Conservation (phyloP, 2,888 invertebrate genomes). For the Cenopis cana region DNA sequence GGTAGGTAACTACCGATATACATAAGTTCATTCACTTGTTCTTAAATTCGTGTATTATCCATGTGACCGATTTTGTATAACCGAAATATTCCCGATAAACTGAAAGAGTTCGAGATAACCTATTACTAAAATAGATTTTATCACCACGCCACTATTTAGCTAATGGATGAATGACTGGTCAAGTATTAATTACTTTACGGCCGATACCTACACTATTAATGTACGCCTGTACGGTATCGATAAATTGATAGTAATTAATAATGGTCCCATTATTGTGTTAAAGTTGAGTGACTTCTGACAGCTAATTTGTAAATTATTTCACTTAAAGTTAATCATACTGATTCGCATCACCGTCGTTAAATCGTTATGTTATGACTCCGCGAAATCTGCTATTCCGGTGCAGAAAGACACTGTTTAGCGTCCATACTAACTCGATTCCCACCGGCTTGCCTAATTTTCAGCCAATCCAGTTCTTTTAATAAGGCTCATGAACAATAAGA, state of each 20-base stretch:
- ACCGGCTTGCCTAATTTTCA: too few species aligned
- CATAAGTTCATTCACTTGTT: slow-evolving; percentile 32
- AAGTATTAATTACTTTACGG: slow-evolving; percentile 14
- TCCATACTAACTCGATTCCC: too few species aligned
- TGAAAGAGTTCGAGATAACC: slow-evolving; percentile 22
- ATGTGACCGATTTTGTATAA: neutral
- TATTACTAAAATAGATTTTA: slow-evolving; percentile 26
- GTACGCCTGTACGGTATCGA: neutral
- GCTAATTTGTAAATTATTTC: neutral
- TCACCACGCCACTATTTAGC: slow-evolving; percentile 12
- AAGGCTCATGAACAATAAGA: too few species aligned
- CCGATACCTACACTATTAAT: too few species aligned
- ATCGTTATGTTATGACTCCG: too few species aligned
- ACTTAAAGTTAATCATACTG: neutral
- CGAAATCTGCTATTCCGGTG: too few species aligned
- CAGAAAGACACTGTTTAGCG: too few species aligned
- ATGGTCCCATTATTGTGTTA: neutral
- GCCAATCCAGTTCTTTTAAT: too few species aligned
- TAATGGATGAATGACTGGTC: slow-evolving; percentile 25
- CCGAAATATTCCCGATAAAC: slow-evolving; percentile 33
- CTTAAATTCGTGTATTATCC: slow-evolving; percentile 18
- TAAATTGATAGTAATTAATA: neutral
- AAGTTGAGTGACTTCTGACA: neutral
- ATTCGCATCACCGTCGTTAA: too few species aligned
- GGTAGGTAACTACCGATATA: slow-evolving; percentile 4